Evolutionary conservation across 1,140 invertebrate genomes (phyloP).

Genomic region (Musca domestica): DNA sequence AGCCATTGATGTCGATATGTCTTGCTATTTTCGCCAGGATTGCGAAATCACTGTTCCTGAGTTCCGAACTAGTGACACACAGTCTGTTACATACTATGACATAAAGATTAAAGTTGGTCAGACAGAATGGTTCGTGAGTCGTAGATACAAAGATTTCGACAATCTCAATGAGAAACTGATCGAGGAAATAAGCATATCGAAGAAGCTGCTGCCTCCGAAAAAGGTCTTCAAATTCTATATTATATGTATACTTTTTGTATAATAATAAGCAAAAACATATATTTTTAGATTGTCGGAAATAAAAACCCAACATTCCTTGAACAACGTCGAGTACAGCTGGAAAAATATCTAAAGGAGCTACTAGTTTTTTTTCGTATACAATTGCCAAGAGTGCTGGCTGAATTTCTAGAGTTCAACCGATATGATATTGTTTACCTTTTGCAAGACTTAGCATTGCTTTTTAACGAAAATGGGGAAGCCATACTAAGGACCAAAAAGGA

Average conservation of each 20-base stretch:
- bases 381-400: conserved; percentile 72
- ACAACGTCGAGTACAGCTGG: conserved; percentile 73
- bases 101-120: conserved; percentile 67
- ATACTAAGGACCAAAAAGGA: conserved; percentile 61
- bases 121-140: conserved; percentile 76
- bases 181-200: conserved; percentile 72
- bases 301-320: conserved; percentile 81
- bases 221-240: conserved; percentile 62
- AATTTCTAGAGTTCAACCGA: conserved; percentile 76
- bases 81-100: conserved; percentile 67
- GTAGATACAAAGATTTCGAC: conserved; percentile 86
- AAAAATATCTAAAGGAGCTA: conserved; percentile 76
- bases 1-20: no score
- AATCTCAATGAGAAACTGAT: conserved; percentile 82
- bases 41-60: conserved; percentile 62
- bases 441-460: conserved; percentile 71
- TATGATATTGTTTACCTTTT: conserved; percentile 82
- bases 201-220: conserved; percentile 85
- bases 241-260: neutral
- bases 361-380: conserved; percentile 61
- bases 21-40: conserved; percentile 63
- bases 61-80: conserved; percentile 51
- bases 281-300: conserved; percentile 63
- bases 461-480: conserved; percentile 68
- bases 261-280: no score